Evolutionary conservation across 2,797 vertebrate species (phyloP).

Genomic region (Fratercula arctica): DNA sequence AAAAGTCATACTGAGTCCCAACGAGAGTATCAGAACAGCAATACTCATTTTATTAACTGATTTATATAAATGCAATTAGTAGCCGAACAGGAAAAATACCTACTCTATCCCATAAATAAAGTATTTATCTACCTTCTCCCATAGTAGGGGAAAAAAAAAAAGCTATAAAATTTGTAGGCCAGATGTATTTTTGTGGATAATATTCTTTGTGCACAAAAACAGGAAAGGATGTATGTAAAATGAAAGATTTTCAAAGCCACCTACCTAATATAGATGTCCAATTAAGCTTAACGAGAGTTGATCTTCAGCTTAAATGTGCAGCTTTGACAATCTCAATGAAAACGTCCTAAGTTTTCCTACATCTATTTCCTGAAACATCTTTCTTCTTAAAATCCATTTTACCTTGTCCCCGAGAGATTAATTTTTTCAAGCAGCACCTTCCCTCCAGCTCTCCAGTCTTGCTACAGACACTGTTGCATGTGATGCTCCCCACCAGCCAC

Average conservation of each 20-base stretch:
- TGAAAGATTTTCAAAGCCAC: conserved; percentile 23
- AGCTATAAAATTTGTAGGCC: not conserved
- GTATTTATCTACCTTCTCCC: not conserved
- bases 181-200: not conserved
- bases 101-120: not conserved
- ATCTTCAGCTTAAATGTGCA: not conserved
- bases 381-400: not conserved
- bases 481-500: not conserved
- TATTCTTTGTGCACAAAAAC: not conserved
- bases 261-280: not conserved
- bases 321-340: not conserved
- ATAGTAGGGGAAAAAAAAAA: not conserved
- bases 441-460: not conserved
- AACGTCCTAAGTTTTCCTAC: not conserved
- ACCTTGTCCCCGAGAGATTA: not conserved
- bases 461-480: not conserved
- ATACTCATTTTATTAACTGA: not conserved
- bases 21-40: not conserved
- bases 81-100: not conserved
- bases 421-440: not conserved
- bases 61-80: not conserved
- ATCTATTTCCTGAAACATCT: not conserved
- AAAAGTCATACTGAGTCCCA: not conserved
- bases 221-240: not conserved
- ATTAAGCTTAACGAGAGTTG: conserved; percentile 9